Conservation (phyloP, 2,888 invertebrate genomes). For the Blera fallax region DNA sequence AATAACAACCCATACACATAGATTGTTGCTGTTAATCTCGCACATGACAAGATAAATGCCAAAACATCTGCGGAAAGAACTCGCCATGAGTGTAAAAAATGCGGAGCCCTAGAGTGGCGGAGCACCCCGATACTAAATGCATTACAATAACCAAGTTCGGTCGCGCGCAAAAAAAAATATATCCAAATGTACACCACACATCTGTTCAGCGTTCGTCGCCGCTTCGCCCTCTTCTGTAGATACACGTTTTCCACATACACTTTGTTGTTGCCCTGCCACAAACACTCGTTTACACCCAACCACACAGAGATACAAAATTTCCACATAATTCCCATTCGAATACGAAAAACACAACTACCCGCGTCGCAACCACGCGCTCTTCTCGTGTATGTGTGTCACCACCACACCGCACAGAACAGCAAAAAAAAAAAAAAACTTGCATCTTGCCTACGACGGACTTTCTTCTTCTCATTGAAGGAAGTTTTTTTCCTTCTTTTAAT, state of each 20-base stretch:
- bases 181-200: conserved; percentile 48
- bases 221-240: conserved; percentile 26
- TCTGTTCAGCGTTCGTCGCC: conserved; percentile 32
- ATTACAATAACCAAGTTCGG: conserved; percentile 4
- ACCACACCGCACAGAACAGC: conserved; percentile 17
- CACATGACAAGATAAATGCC: conserved; percentile 31
- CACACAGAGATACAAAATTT: conserved; percentile 20
- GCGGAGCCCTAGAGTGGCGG: conserved; percentile 40
- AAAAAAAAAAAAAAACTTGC: conserved; percentile 45
- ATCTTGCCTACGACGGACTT: conserved; percentile 56
- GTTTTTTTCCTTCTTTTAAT: neutral
- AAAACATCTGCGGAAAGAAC: conserved; percentile 33
- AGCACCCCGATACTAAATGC: conserved; percentile 43
- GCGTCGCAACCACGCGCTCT: conserved; percentile 59
- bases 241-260: conserved; percentile 32
- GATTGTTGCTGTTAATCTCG: conserved; percentile 20
- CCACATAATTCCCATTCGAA: conserved; percentile 39
- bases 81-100: neutral
- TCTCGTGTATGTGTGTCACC: conserved; percentile 50
- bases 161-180: conserved; percentile 32
- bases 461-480: conserved; percentile 45
- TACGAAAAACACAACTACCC: conserved; percentile 19
- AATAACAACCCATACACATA: neutral
- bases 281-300: neutral
- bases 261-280: conserved; percentile 47